Percentiles rank a stretch among this genome's conserved stretches.
phyloP scores from a whole-genome alignment of 2,797 vertebrate genomes.

The Kryptopterus vitreolus region DNA sequence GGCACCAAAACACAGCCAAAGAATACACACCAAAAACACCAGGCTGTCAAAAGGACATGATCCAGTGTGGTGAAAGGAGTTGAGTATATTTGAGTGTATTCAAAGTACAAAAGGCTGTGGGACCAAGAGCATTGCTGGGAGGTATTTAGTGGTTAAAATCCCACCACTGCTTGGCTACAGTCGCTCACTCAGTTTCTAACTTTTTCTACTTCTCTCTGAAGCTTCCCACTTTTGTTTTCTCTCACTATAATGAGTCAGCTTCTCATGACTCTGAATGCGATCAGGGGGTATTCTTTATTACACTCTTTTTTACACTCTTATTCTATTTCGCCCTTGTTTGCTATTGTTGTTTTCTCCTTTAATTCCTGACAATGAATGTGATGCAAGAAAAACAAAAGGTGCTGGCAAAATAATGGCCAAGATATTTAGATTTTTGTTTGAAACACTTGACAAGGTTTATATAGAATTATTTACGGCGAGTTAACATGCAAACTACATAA shows the following conservation, averaged over 20 bases:
- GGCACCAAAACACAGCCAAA: constrained; percentile 38
- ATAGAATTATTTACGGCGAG: neutral
- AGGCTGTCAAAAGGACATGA: constrained; percentile 23
- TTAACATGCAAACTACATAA: neutral
- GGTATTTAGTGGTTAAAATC: constrained; percentile 43
- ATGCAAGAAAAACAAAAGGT: constrained; percentile 13
- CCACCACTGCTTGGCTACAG: constrained; percentile 25
- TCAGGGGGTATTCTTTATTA: constrained; percentile 22
- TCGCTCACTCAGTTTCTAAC: constrained; percentile 20
- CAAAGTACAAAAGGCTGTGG: constrained; percentile 45
- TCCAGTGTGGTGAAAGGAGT: constrained; percentile 43
- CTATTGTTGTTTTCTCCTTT: neutral
- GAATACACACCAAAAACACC: constrained; percentile 34
- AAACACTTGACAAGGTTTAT: too few species aligned
- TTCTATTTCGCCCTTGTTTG: neutral
- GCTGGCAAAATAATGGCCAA: neutral
- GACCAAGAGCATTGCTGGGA: constrained; percentile 36
- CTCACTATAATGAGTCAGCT: constrained; percentile 52
- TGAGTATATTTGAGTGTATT: constrained; percentile 30
- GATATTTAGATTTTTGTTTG: neutral
- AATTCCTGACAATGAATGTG: neutral
- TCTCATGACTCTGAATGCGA: constrained; percentile 57
- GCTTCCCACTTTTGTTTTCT: constrained; percentile 52
- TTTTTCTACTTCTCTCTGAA: constrained; percentile 31
- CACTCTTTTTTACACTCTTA: constrained; percentile 21